A percentile compares a stretch with the other conserved stretches of the same genome.
These are phyloP conservation scores for Drosophila melanocephala DNA, from an alignment of 2,888 invertebrate species.

Conservation along the genomic window DNA sequence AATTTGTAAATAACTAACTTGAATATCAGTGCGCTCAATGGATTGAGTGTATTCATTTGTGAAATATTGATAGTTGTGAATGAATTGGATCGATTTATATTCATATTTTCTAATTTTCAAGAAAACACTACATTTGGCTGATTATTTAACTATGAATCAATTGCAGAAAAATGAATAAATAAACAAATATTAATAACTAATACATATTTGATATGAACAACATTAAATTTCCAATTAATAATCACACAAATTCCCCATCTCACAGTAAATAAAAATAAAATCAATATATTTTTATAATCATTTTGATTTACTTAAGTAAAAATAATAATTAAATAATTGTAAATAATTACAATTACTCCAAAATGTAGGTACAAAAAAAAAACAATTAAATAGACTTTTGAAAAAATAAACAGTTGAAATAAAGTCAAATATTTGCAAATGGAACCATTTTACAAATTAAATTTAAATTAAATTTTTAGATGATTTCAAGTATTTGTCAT, in stretches of 20 bases:
- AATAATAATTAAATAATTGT: too few relatives aligned
- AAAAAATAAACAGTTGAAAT: neutral
- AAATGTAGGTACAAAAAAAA: neutral
- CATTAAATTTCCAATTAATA: neutral
- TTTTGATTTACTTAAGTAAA: neutral
- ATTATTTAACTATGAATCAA: neutral
- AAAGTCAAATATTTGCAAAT: neutral
- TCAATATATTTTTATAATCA: neutral
- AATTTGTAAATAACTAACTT: conserved; percentile 8
- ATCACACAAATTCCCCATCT: neutral
- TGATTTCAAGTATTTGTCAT: neutral
- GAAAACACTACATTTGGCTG: neutral
- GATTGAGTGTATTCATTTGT: neutral
- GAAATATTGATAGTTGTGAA: neutral
- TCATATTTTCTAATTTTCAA: neutral
- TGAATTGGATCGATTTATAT: neutral
- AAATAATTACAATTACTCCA: too few relatives aligned
- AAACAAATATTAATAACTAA: neutral
- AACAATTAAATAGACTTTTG: neutral
- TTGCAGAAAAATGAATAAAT: neutral
- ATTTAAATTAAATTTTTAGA: neutral
- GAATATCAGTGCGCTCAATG: neutral
- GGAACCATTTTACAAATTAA: neutral
- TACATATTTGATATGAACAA: neutral
- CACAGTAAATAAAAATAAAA: neutral